Evolutionary conservation across 2,888 invertebrate genomes (phyloP), one percentile per base, ranked within the genome.

Genomic region (Patella caerulea): DNA sequence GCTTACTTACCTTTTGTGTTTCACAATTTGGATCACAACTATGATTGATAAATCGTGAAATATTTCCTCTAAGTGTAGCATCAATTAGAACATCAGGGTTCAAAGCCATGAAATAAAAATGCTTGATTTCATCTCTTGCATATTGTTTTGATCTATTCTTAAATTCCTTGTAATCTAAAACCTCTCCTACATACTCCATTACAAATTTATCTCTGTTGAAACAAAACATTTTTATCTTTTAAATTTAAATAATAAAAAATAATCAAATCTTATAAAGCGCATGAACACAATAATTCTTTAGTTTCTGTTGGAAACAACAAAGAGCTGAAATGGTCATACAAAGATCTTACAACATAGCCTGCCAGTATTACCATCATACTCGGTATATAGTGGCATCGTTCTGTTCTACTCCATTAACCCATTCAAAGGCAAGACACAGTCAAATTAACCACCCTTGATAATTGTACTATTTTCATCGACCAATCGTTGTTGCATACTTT

Each of bases 11-110:
- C 92, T 99, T 99, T 92, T 99, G 98, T 0, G 99, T 99, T 92
- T 98, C 98, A 4, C 98, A 96, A 92, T 99, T 99, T 0, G 99
- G 99, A 87, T 98, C 98, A 91, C 99, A 99, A 72, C 98, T 98
- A 91, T 99, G 99, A 92, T 99, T 99, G 86, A 99, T 98, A 90
- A 99, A 99, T 69, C 99, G 93, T 0, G 99, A 98, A 79, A 97
- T 95, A 91, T 98, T 99, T 55, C 99, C 99, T 92, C 96, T 97
- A 86, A 94, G 93, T 0, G 99, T 99, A 2, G 99, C 99, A 93
- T 99, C 99, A 80, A 99, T 99, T 77, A 97, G 95, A 81, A 96
- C 95, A 92, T 98, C 97, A 1, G 96, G 95, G 90, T 97, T 95
- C 72, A 99, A 93, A 0, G 98, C 96, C 98, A 99, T 99, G 91